A percentile compares a stretch with the other conserved stretches of the same genome.
phyloP scores from a whole-genome alignment of 2,888 invertebrate species.

The Chymomyza caudatula region DNA sequence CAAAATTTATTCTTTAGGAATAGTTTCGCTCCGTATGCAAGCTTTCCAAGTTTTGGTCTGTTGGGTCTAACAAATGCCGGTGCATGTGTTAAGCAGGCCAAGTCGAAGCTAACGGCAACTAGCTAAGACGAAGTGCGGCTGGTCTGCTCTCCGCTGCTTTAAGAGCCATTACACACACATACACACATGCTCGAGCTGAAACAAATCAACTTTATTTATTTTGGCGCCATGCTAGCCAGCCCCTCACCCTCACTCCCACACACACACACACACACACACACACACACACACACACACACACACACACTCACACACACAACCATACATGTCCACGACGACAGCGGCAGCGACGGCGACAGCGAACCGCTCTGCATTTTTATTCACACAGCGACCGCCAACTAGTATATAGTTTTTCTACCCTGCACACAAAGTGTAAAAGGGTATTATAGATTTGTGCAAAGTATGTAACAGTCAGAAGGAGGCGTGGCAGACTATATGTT shows the following conservation, averaged over 20 bases:
- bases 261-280: constrained; percentile 2
- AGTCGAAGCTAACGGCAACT: not conserved
- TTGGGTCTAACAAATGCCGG: not conserved
- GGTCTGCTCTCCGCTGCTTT: not conserved
- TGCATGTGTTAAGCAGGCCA: not conserved
- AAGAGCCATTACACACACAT: not conserved
- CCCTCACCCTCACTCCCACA: constrained; percentile 15
- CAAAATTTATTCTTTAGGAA: too few relatives aligned
- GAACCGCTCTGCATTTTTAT: constrained; percentile 4
- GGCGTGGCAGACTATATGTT: too few relatives aligned
- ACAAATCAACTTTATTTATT: constrained; percentile 70
- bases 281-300: not conserved
- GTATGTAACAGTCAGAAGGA: too few relatives aligned
- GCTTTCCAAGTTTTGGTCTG: not conserved
- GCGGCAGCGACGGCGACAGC: constrained; percentile 29
- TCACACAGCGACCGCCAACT: constrained; percentile 38
- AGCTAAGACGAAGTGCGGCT: not conserved
- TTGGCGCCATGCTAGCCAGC: constrained; percentile 63
- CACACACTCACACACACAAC: not conserved
- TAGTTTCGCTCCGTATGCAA: not conserved
- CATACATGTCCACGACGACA: constrained; percentile 38
- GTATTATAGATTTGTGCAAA: too few relatives aligned
- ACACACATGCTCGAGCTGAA: constrained; percentile 51
- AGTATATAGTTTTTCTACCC: constrained; percentile 27
- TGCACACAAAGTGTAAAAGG: too few relatives aligned